phyloP scores from a whole-genome alignment of 1,140 invertebrate species.

The Trichoplusia ni region DNA sequence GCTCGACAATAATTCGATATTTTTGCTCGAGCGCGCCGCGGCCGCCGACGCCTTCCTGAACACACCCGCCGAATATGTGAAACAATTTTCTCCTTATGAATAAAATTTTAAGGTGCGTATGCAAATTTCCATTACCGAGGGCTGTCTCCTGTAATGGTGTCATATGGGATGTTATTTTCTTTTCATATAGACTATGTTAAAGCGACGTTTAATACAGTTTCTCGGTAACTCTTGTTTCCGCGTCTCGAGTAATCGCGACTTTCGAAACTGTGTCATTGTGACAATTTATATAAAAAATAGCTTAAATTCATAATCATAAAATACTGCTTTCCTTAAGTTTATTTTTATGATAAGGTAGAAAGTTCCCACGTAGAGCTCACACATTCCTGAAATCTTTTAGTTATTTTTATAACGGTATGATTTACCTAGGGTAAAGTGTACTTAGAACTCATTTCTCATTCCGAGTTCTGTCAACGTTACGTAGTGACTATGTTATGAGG shows the following conservation, averaged over 20 bases:
- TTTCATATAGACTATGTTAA: constrained; percentile 61
- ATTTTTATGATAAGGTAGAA: too few relatives aligned
- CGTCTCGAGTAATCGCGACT: constrained; percentile 10
- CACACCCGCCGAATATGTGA: constrained; percentile 50
- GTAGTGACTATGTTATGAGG: too few relatives aligned
- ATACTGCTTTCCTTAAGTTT: too few relatives aligned
- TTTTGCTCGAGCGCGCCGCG: constrained; percentile 47
- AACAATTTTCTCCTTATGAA: constrained; percentile 80
- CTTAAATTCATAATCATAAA: too few relatives aligned
- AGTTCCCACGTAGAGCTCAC: too few relatives aligned
- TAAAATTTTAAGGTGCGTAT: constrained; percentile 77
- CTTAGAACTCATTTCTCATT: too few relatives aligned
- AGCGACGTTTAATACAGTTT: constrained; percentile 42
- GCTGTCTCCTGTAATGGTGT: constrained; percentile 65
- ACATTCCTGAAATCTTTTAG: too few relatives aligned
- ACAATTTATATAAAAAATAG: too few relatives aligned
- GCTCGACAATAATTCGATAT: constrained; percentile 69
- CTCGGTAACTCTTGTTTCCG: constrained; percentile 4
- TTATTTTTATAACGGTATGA: too few relatives aligned
- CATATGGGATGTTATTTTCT: constrained; percentile 64
- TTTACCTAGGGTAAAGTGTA: too few relatives aligned
- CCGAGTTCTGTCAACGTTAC: too few relatives aligned
- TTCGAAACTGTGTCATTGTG: neutral
- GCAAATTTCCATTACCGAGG: constrained; percentile 71
- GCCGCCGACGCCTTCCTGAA: neutral